Percentiles rank a stretch among this genome's conserved stretches.
These are phyloP conservation scores for Drosophila austrosaltans DNA, from an alignment of 2,888 invertebrate genomes.

Conservation along the genomic window DNA sequence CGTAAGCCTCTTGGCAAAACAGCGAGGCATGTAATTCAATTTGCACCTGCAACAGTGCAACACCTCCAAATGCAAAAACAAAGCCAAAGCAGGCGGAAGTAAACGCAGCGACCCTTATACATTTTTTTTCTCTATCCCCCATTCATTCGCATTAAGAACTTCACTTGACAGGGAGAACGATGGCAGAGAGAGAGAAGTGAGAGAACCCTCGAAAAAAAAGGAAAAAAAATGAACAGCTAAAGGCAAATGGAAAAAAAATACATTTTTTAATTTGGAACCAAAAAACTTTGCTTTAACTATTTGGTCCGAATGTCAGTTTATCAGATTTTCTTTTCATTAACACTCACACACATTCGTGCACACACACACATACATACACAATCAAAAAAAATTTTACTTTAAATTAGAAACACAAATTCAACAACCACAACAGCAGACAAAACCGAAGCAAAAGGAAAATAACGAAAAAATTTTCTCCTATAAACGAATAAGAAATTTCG, in stretches of 20 bases:
- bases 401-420: not conserved
- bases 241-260: too few relatives aligned
- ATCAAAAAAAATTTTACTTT: not conserved
- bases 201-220: too few relatives aligned
- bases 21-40: conserved; percentile 51
- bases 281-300: too few relatives aligned
- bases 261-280: too few relatives aligned
- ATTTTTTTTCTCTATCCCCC: not conserved
- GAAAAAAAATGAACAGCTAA: too few relatives aligned
- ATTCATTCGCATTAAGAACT: conserved; percentile 1
- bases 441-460: not conserved
- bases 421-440: not conserved
- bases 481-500: not conserved
- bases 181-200: too few relatives aligned
- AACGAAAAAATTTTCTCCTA: not conserved
- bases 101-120: conserved; percentile 27
- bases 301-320: too few relatives aligned
- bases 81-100: conserved; percentile 48
- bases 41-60: conserved; percentile 42
- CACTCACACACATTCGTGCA: conserved; percentile 6
- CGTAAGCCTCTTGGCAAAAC: conserved; percentile 18
- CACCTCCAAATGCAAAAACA: conserved; percentile 38
- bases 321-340: conserved; percentile 1
- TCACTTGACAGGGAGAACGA: not conserved
- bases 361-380: not conserved